Base-by-base conservation (phyloP, 1,140 invertebrate genomes). In the Papilio machaon region DNA sequence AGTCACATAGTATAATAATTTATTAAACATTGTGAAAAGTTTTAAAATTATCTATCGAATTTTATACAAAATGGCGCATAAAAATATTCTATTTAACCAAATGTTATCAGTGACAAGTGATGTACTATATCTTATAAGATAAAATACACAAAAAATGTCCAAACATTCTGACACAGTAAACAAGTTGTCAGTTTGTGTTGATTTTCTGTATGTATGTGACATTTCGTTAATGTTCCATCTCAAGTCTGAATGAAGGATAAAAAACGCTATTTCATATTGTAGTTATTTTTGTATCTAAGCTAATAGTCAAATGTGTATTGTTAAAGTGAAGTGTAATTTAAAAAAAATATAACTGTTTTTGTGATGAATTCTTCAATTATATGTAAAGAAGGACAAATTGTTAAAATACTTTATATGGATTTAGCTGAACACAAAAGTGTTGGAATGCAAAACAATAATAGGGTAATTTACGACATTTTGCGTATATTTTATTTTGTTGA, bases 381-480 rank as follows among this genome's bases (percentile, higher is more conserved):
- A 43, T 43, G 30, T 23, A 80, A 81, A 15, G 79, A 78, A 35
- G 85, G 73, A 54, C 38, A 85, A 70, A 84, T 91, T 49, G 82
- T 88, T 13, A 91, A 91, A 79, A 88, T 84, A 0, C 79, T 91
- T 10, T 90, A 82, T 23, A 87, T 89, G 83, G 91, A 91, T 81
- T 54, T 83, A 4, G 89, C 91, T 0, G 73, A 87, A 17, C 54
- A 82, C 38, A 78, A 73, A 73, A 87, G 85, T 81, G 75, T 74
- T 75, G 87, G 82, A 43, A 85, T 73, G 73, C 78, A 78, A 49
- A 73, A 77, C 2, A 83, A 83, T 73, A 75, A 83, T 73, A 80
- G 30, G 43, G 60, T 73, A 38, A 77, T 76, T 11, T 60, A 49
- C 9, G 1, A 49, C 1, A 60, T 54, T 17, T 54, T 54, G 2